These are phyloP conservation scores for Fratercula arctica DNA, from an alignment of 2,797 vertebrate genomes.

Conservation along the genomic window DNA sequence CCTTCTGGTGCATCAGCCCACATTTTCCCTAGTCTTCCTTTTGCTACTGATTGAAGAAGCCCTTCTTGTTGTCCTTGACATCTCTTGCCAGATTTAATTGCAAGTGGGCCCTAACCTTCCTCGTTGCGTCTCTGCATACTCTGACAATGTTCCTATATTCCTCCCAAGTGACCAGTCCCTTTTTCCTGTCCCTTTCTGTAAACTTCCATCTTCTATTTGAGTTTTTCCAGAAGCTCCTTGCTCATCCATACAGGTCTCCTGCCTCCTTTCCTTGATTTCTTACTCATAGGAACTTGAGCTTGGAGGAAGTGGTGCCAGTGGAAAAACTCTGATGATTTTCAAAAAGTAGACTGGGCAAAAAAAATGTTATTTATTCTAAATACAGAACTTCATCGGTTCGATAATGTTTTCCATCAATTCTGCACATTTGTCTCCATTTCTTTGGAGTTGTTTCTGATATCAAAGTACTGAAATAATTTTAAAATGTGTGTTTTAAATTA, in stretches of 20 bases:
- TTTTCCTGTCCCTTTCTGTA: neutral
- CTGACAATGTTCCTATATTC: neutral
- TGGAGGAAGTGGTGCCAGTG: neutral
- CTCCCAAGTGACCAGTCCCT: neutral
- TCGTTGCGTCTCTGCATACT: neutral
- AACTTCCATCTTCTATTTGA: neutral
- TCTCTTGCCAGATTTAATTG: neutral
- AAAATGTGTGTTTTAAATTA: neutral
- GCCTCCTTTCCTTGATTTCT: neutral
- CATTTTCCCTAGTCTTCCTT: neutral
- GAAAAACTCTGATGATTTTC: neutral
- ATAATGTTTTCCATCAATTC: neutral
- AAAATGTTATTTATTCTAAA: neutral
- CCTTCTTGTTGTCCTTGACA: neutral
- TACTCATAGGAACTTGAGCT: neutral
- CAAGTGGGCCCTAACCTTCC: neutral
- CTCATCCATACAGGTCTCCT: neutral
- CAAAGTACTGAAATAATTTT: neutral
- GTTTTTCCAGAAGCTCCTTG: neutral
- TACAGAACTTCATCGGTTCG: neutral
- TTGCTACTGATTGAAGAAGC: neutral
- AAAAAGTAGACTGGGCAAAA: neutral
- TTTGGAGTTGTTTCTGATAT: neutral
- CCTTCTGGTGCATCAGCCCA: too few relatives aligned
- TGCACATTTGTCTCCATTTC: neutral